Evolutionary conservation across 2,797 vertebrate genomes (phyloP), one percentile per base, ranked within the genome.

Genomic region (Sebastes oblongus): DNA sequence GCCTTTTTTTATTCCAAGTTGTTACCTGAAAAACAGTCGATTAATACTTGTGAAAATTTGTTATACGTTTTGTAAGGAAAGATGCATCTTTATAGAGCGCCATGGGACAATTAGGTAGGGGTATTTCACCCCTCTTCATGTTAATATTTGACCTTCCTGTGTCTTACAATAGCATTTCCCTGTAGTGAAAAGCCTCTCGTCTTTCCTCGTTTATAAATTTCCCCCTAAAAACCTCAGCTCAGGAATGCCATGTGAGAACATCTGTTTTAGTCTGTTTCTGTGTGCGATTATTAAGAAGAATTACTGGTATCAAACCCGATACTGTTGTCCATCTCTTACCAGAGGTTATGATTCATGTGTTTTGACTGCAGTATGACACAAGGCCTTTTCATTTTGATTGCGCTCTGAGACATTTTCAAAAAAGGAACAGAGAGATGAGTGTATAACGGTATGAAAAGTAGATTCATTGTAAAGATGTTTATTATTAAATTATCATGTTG

Each of bases 181-280:
- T 77, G 42, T 20, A 72, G 34, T 77, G 66, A 82, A 78, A 78
- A 76, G 42, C 39, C 68, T 75, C 30, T 73, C 54, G 56, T 72
- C 32, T 39, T 52, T 70, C 62, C 29, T 60, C 30, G 55, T 79
- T 74, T 52, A 65, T 25, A 84, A 58, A 75, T 74, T 30, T 69
- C 32, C 77, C 54, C 39, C 24, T 8, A 18, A 59, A 75, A 82
- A 71, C 42, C 29, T 73, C 55, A 70, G 77, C 73, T 77, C 55
- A 78, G 81, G 88, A 83, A 80, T 72, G 74, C 36, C 67, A 66
- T 56, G 36, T 78, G 77, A 77, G 82, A 61, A 74, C 59, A 64
- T 72, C n/a, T 66, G 56, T 46, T 74, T 67, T 13, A 11, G 52
- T 62, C 29, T 42, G 62, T 46, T 60, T 61, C 66, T 74, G 7